Conservation (phyloP, 23 tunicate species). For the Ciona savignyi region DNA sequence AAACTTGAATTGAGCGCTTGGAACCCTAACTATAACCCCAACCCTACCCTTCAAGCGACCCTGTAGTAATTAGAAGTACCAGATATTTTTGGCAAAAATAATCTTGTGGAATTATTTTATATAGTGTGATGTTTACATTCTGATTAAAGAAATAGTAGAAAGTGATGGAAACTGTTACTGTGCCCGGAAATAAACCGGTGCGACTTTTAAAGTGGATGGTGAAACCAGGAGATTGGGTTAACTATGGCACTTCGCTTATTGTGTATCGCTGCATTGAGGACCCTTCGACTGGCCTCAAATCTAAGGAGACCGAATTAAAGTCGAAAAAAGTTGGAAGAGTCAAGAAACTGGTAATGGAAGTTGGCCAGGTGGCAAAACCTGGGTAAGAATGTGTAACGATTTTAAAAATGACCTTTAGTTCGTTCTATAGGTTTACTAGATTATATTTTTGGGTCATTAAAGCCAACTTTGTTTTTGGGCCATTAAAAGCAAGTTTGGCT, state of each 20-base stretch:
- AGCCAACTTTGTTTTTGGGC: no score
- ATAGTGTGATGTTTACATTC: no score
- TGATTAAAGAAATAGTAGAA: neutral
- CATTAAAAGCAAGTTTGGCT: no score
- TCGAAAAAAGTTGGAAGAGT: conserved; percentile 75
- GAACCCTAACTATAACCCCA: no score
- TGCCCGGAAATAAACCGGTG: conserved; percentile 68
- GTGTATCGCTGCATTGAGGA: conserved; percentile 57
- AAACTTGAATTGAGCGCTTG: no score
- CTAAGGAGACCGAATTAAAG: conserved; percentile 54
- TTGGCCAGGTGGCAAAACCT: conserved; percentile 80
- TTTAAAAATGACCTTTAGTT: no score
- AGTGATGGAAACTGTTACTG: conserved; percentile 43
- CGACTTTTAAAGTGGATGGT: conserved; percentile 63
- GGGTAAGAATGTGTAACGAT: conserved; percentile 18
- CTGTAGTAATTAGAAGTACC: no score
- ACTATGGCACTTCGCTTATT: conserved; percentile 46
- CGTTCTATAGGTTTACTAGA: no score
- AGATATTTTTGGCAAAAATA: no score
- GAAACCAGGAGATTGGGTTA: conserved; percentile 50
- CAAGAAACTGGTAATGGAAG: conserved; percentile 37
- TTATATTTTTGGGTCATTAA: no score
- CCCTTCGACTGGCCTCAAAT: conserved; percentile 42
- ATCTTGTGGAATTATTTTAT: no score
- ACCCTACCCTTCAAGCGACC: no score